A percentile compares a stretch with the other conserved stretches of the same genome.
Evolutionary conservation across 2,797 vertebrate species (phyloP).

Genomic region (Oreochromis mossambicus): DNA sequence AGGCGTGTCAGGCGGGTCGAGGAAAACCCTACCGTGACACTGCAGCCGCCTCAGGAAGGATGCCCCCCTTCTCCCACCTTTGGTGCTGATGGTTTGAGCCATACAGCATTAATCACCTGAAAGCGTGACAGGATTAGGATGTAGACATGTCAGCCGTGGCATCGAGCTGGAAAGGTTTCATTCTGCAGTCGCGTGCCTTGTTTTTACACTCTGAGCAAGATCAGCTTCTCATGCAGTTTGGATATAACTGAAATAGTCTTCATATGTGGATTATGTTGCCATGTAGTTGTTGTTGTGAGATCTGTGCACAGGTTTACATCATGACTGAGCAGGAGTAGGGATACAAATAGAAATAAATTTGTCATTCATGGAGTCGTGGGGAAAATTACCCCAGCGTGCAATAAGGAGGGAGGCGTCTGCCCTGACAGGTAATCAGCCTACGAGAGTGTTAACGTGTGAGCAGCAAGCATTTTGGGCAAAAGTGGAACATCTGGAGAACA

Average conservation of each 20-base stretch:
- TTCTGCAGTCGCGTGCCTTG: constrained; percentile 35
- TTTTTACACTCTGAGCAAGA: background rate
- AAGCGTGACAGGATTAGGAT: constrained; percentile 51
- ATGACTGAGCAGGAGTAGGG: no score
- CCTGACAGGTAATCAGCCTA: background rate
- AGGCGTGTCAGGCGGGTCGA: constrained; percentile 31
- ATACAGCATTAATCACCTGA: constrained; percentile 59
- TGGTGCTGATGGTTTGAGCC: constrained; percentile 38
- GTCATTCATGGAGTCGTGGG: background rate
- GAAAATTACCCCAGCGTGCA: background rate
- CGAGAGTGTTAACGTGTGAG: background rate
- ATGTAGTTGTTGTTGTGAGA: background rate
- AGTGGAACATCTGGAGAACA: background rate
- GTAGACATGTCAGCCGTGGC: constrained; percentile 26
- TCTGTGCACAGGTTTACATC: background rate
- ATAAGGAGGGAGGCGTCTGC: background rate
- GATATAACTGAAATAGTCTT: background rate
- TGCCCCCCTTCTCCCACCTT: constrained; percentile 32
- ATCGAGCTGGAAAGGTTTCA: constrained; percentile 45
- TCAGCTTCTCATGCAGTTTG: background rate
- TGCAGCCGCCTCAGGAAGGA: constrained; percentile 71
- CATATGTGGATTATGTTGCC: background rate
- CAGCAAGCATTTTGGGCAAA: background rate
- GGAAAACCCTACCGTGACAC: constrained; percentile 66
- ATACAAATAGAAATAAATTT: background rate